Conservation (phyloP, 2,888 invertebrate genomes). For the Syrista parreyssii region DNA sequence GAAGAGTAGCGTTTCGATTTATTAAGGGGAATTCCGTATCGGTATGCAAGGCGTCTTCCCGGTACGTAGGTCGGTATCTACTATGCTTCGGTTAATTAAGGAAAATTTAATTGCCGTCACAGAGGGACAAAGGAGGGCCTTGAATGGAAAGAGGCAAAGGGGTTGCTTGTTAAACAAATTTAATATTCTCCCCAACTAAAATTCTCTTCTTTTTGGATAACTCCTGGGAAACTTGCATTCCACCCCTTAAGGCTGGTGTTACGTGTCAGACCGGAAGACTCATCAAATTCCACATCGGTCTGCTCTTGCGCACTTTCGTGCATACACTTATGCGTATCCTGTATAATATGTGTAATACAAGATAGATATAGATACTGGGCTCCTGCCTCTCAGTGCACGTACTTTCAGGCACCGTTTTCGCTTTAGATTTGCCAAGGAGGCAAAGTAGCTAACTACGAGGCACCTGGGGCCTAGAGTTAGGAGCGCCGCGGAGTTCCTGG, state of each 20-base stretch:
- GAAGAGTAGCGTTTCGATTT: neutral
- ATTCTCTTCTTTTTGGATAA: conserved; percentile 40
- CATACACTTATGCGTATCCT: conserved; percentile 29
- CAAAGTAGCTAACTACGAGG: conserved; percentile 49
- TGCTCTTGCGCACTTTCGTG: conserved; percentile 27
- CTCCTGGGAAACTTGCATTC: conserved; percentile 51
- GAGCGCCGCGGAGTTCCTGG: conserved; percentile 30
- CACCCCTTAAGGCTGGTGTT: conserved; percentile 26
- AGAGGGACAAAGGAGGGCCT: neutral
- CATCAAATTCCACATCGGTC: conserved; percentile 50
- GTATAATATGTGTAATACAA: conserved; percentile 9
- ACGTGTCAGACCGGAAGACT: conserved; percentile 61
- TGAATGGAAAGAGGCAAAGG: neutral
- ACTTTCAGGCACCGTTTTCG: conserved; percentile 23
- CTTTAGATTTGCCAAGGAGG: conserved; percentile 43
- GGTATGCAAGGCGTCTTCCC: neutral
- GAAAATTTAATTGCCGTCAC: conserved; percentile 8
- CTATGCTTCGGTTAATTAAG: neutral
- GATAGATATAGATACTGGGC: conserved; percentile 19
- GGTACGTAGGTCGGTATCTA: neutral
- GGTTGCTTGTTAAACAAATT: conserved; percentile 53
- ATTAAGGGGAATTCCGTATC: neutral
- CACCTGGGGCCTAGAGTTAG: conserved; percentile 42
- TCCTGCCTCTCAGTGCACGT: neutral
- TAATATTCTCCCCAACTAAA: conserved; percentile 50